Evolutionary conservation across 2,888 invertebrate genomes (phyloP), one percentile per base, ranked within the genome.

Genomic region (Eilema sororculum): DNA sequence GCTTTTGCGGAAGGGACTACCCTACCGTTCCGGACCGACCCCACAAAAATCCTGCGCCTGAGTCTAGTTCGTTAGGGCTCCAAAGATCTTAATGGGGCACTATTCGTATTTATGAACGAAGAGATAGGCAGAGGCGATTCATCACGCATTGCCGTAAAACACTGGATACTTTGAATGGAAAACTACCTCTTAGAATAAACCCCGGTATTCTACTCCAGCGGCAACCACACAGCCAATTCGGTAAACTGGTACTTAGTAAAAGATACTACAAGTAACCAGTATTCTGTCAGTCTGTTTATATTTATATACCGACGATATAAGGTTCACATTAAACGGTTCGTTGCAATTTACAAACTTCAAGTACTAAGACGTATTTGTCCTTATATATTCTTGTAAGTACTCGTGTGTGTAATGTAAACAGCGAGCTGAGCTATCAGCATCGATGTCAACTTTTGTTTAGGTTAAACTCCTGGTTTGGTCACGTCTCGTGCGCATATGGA

Each of bases 361-460:
- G 30, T 24, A n/a, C 25, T 25, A 25, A 59, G 16, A 33, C 13
- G 25, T 37, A 37, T 12, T 37, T 25, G 33, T 62, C 52, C 33
- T 60, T 56, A 56, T 16, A 33, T 59, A 58, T 69, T 68, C 63
- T 63, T 64, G 64, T 59, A 6, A 69, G 33, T 59, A 64, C 65
- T 80, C 72, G 76, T 73, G 68, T 71, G 65, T 61, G 37, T 65
- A 74, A 72, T 67, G 61, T 79, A 83, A 81, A 84, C 77, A 84
- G 52, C 33, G 56, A 57, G 59, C 68, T 71, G 60, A 64, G n/a
- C n/a, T n/a, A n/a, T n/a, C 59, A 67, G 58, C n/a, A 52, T 67
- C 65, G 73, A 75, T 78, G 76, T 77, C 70, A 74, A 68, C 20
- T 67, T 52, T 63, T 83, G 82, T 84, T 82, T 84, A 80, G 71